Conservation (phyloP, 2,888 invertebrate genomes). For the Apomyelois bistriatella region DNA sequence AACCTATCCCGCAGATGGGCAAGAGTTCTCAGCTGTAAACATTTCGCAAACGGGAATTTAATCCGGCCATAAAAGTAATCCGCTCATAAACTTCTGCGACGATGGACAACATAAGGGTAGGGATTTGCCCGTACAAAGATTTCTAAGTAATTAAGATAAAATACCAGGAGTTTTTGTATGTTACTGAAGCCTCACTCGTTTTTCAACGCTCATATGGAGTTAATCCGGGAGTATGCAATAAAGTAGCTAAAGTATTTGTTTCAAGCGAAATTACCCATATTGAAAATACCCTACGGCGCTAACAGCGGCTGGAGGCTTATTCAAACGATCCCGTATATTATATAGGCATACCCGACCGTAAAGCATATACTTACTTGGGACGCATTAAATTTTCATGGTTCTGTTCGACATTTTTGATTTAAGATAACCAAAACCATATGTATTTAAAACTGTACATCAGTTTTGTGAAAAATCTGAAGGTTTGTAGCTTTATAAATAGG, state of each 20-base stretch:
- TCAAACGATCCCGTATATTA: slow-evolving; percentile 57
- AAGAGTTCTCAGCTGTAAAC: slow-evolving; percentile 67
- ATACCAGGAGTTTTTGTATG: slow-evolving; percentile 71
- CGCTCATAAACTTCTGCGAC: slow-evolving; percentile 76
- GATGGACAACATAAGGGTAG: slow-evolving; percentile 77
- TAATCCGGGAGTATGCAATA: slow-evolving; percentile 77
- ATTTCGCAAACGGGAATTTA: slow-evolving; percentile 75
- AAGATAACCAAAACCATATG: neutral
- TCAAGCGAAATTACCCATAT: slow-evolving; percentile 77
- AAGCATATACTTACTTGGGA: slow-evolving; percentile 38
- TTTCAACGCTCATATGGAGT: slow-evolving; percentile 73
- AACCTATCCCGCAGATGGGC: slow-evolving; percentile 46
- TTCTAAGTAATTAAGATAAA: slow-evolving; percentile 79
- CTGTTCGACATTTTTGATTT: slow-evolving; percentile 32
- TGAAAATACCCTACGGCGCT: slow-evolving; percentile 76
- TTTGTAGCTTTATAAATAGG: too few species aligned
- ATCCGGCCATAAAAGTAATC: slow-evolving; percentile 78
- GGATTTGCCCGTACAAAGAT: slow-evolving; percentile 76
- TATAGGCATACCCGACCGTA: slow-evolving; percentile 43
- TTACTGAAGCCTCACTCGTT: slow-evolving; percentile 63
- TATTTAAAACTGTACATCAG: neutral
- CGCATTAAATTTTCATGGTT: slow-evolving; percentile 36
- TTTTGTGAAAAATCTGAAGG: neutral
- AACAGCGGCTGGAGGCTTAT: slow-evolving; percentile 71
- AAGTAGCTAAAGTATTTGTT: slow-evolving; percentile 76